These are phyloP conservation scores for Scaptomyza parva DNA, from an alignment of 2,888 invertebrate genomes.

Conservation along the genomic window DNA sequence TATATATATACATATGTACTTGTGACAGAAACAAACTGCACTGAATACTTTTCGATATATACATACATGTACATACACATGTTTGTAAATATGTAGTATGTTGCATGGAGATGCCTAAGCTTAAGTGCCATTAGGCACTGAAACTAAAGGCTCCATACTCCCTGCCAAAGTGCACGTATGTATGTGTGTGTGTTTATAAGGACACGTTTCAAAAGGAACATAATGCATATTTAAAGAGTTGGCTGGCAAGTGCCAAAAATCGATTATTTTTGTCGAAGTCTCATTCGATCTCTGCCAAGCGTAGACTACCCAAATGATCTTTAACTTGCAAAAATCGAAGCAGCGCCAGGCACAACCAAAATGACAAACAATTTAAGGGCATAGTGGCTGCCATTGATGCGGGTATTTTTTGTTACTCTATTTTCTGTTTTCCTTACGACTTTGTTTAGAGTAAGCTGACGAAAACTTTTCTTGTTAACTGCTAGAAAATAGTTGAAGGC, in stretches of 20 bases:
- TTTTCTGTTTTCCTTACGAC: background rate
- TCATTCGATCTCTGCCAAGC: background rate
- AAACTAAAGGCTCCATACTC: constrained; percentile 36
- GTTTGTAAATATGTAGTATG: constrained; percentile 1
- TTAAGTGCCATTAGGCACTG: constrained; percentile 77
- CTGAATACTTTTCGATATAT: constrained; percentile 16
- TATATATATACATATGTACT: constrained; percentile 15
- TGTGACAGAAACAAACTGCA: constrained; percentile 19
- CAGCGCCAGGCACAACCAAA: constrained; percentile 24
- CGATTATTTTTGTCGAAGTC: constrained; percentile 67
- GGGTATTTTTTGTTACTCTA: background rate
- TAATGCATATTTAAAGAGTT: constrained; percentile 80
- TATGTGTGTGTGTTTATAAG: constrained; percentile 24
- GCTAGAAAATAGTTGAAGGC: too few relatives aligned
- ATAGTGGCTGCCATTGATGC: constrained; percentile 1
- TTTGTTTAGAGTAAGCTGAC: background rate
- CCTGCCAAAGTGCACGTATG: constrained; percentile 6
- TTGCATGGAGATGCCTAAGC: constrained; percentile 68
- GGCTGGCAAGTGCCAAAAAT: constrained; percentile 77
- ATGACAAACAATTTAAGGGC: constrained; percentile 46
- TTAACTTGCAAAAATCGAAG: constrained; percentile 50
- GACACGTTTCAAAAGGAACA: constrained; percentile 67
- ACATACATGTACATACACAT: constrained; percentile 6
- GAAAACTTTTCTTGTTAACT: too few relatives aligned
- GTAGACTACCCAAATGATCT: constrained; percentile 37